Conservation (phyloP, 2,888 invertebrate genomes). For the Sacculina carcini region DNA sequence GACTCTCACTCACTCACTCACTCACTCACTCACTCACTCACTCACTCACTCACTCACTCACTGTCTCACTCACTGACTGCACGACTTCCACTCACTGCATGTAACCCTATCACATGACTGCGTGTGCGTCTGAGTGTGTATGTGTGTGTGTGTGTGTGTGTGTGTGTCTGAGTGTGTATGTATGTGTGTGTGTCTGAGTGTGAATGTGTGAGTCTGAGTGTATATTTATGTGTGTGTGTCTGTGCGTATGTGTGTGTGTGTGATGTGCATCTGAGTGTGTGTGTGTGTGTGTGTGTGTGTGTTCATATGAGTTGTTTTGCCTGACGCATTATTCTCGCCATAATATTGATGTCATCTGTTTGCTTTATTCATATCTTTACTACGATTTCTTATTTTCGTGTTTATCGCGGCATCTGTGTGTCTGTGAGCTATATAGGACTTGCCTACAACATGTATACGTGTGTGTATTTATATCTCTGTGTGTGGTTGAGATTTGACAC, state of each 20-base stretch:
- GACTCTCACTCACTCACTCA: conserved; percentile 6
- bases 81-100: background rate
- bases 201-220: background rate
- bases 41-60: background rate
- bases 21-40: background rate
- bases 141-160: background rate
- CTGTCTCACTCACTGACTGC: background rate
- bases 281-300: too few relatives aligned
- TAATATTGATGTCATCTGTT: background rate
- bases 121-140: too few relatives aligned
- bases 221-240: background rate
- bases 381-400: background rate
- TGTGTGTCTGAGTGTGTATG: background rate
- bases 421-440: background rate
- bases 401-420: background rate
- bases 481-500: too few relatives aligned
- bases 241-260: too few relatives aligned
- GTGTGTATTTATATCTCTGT: too few relatives aligned
- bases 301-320: background rate
- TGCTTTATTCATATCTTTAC: background rate
- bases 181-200: background rate
- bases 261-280: too few relatives aligned
- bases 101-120: background rate
- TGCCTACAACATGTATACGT: too few relatives aligned
- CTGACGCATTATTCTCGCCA: background rate